Evolutionary conservation across 2,797 vertebrate genomes (phyloP).

Genomic region (Ataeniobius toweri): DNA sequence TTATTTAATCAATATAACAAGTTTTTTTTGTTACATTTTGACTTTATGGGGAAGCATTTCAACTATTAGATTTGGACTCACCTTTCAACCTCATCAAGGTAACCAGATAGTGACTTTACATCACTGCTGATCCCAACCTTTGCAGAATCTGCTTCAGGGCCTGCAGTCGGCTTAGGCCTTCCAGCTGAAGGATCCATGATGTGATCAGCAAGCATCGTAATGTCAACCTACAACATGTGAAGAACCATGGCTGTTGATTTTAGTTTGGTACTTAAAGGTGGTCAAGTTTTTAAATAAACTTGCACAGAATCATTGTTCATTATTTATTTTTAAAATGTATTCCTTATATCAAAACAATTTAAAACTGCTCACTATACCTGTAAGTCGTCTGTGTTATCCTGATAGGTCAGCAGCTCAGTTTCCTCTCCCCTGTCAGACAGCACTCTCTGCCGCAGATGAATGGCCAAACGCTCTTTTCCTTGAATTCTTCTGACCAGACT

Average conservation of each 20-base stretch:
- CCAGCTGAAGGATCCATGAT: constrained; percentile 92
- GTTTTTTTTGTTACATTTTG: not conserved
- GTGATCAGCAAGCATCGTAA: constrained; percentile 95
- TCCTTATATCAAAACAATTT: constrained; percentile 2
- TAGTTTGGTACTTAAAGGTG: not conserved
- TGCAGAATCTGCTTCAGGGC: constrained; percentile 78
- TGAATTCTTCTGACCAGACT: constrained; percentile 81
- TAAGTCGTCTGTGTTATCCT: constrained; percentile 90
- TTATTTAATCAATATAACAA: not conserved
- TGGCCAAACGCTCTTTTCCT: constrained; percentile 88
- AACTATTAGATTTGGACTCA: constrained; percentile 58
- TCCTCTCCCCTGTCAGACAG: constrained; percentile 89
- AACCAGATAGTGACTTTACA: constrained; percentile 95
- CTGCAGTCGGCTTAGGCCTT: constrained; percentile 89
- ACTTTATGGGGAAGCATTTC: not conserved
- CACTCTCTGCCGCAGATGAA: constrained; percentile 89
- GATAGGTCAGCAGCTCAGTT: constrained; percentile 87
- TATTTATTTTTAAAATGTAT: not conserved
- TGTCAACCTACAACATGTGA: constrained; percentile 85
- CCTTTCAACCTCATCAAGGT: constrained; percentile 92
- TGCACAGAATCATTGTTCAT: not conserved
- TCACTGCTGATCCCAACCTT: constrained; percentile 84
- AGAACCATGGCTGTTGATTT: constrained; percentile 4
- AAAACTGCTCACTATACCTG: constrained; percentile 80
- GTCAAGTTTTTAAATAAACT: not conserved